phyloP scores from a whole-genome alignment of 2,113 vertebrate genomes.

The Daubentonia madagascariensis region DNA sequence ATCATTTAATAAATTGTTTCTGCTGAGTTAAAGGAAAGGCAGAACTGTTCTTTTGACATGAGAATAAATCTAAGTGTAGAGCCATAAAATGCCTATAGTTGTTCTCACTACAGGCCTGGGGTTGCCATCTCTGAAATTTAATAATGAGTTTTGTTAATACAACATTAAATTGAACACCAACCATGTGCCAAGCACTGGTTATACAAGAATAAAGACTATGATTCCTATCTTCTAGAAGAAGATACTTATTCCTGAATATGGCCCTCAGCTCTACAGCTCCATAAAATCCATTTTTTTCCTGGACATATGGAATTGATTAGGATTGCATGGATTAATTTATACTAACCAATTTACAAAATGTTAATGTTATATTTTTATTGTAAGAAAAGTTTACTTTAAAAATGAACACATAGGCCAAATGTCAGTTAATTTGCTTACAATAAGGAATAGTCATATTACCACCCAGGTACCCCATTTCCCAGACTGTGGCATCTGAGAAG shows the following conservation, averaged over 20 bases:
- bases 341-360: not conserved
- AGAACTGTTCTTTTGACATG: not conserved
- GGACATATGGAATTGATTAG: not conserved
- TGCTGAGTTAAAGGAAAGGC: not conserved
- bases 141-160: not conserved
- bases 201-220: not conserved
- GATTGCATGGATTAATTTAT: not conserved
- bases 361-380: not conserved
- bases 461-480: not conserved
- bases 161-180: not conserved
- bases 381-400: not conserved
- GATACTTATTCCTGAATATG: not conserved
- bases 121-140: slow-evolving; percentile 27
- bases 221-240: not conserved
- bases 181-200: not conserved
- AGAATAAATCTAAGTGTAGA: slow-evolving; percentile 18
- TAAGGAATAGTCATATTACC: not conserved
- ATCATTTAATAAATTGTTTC: slow-evolving; percentile 35
- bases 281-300: not conserved
- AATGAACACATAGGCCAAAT: not conserved
- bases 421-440: slow-evolving; percentile 10
- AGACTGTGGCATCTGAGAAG: not conserved
- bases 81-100: not conserved
- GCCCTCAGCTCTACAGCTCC: not conserved
- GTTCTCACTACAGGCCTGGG: not conserved